Evolutionary conservation across 2,888 invertebrate genomes (phyloP).

Genomic region (Ichneumoninae sp.): DNA sequence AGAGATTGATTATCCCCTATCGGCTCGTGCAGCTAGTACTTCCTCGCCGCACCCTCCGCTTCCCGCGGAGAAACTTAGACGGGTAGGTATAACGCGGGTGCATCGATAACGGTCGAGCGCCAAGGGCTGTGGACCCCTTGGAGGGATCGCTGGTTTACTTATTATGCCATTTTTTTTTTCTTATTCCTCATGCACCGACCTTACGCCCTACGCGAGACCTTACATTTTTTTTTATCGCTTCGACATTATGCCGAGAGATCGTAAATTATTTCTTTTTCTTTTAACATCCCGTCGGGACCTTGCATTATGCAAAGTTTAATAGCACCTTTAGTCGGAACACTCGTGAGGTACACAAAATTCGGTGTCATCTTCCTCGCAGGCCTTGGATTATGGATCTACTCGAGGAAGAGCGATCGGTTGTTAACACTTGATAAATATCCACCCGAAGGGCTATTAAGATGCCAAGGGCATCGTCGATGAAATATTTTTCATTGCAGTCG

Average conservation of each 20-base stretch:
- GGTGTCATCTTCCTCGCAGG: slow-evolving; percentile 31
- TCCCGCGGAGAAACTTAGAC: slow-evolving; percentile 57
- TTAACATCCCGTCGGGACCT: slow-evolving; percentile 25
- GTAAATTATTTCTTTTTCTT: slow-evolving; percentile 46
- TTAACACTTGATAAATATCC: slow-evolving; percentile 34
- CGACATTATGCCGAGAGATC: slow-evolving; percentile 61
- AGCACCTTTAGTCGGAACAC: slow-evolving; percentile 4
- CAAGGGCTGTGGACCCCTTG: slow-evolving; percentile 36
- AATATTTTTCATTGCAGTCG: not conserved
- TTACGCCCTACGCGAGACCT: slow-evolving; percentile 42
- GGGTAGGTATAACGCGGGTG: slow-evolving; percentile 61
- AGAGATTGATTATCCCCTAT: slow-evolving; percentile 83
- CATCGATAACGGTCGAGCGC: slow-evolving; percentile 62
- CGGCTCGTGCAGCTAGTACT: slow-evolving; percentile 77
- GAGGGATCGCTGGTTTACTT: slow-evolving; percentile 64
- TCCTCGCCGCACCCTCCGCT: slow-evolving; percentile 65
- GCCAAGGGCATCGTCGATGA: slow-evolving; percentile 12
- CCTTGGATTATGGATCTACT: slow-evolving; percentile 36
- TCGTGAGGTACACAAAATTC: slow-evolving; percentile 1
- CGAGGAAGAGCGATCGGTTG: slow-evolving; percentile 35
- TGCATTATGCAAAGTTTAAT: slow-evolving; percentile 63
- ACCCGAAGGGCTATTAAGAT: slow-evolving; percentile 16
- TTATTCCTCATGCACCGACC: slow-evolving; percentile 25
- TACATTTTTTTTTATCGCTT: slow-evolving; percentile 52
- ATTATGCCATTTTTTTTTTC: not conserved